Percentiles rank a stretch among this genome's conserved stretches.
These are phyloP conservation scores for Lysandra bellargus DNA, from an alignment of 2,888 invertebrate genomes.

Conservation along the genomic window DNA sequence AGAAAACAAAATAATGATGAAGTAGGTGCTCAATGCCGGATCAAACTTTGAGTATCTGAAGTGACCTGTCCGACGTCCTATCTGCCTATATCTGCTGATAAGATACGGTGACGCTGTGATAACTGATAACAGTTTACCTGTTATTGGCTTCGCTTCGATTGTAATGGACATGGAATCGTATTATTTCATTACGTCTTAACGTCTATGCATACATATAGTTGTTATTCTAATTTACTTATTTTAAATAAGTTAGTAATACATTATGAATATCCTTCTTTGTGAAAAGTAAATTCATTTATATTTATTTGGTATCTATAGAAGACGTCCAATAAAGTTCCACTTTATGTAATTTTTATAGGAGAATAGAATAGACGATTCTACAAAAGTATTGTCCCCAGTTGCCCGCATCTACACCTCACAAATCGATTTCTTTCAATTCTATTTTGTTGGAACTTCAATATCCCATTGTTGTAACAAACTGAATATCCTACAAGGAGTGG, in stretches of 20 bases:
- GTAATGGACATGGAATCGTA: background rate
- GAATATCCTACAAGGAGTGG: background rate
- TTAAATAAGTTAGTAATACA: background rate
- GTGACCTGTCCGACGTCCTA: constrained; percentile 5
- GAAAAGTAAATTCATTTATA: background rate
- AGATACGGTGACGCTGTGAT: background rate
- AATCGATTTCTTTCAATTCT: background rate
- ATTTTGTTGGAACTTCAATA: background rate
- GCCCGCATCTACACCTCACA: background rate
- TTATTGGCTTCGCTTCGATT: background rate
- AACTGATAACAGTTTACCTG: constrained; percentile 6
- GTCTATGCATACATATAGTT: background rate
- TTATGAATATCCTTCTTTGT: background rate
- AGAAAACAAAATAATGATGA: background rate
- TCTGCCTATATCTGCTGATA: background rate
- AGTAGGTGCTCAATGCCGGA: background rate
- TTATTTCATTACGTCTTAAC: background rate
- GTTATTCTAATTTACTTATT: background rate
- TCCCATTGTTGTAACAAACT: background rate
- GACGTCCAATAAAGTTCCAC: background rate
- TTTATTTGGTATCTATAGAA: background rate
- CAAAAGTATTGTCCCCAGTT: background rate
- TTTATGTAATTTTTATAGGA: background rate
- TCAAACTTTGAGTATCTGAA: background rate
- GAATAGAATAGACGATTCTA: background rate